Conservation (phyloP, 2,797 vertebrate species). For the Urophycis tenuis region DNA sequence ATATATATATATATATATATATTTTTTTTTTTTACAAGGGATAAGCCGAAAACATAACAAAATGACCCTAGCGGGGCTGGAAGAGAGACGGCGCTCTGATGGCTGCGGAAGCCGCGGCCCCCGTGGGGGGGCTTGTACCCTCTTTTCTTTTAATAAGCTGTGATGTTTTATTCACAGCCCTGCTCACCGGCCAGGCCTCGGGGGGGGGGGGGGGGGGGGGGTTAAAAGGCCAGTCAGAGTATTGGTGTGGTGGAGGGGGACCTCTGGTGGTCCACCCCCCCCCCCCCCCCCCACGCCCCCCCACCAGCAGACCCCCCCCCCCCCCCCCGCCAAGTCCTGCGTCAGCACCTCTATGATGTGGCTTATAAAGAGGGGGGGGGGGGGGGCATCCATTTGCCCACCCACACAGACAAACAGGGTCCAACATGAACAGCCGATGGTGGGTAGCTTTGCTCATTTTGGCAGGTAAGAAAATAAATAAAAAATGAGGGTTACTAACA, state of each 20-base stretch:
- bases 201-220: conserved; percentile 5
- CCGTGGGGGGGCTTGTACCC: background rate
- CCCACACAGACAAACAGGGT: background rate
- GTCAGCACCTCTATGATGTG: background rate
- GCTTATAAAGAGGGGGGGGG: background rate
- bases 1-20: too few relatives aligned
- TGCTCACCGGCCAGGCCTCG: conserved; percentile 13
- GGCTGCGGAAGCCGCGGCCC: background rate
- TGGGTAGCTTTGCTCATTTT: background rate
- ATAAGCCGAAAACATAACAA: background rate
- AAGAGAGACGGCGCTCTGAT: background rate
- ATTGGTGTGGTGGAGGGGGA: background rate
- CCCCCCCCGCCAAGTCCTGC: background rate
- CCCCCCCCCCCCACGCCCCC: background rate
- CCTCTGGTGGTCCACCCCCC: background rate
- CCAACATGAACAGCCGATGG: background rate
- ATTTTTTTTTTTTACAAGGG: background rate
- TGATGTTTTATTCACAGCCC: conserved; percentile 28
- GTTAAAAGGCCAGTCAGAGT: conserved; percentile 7
- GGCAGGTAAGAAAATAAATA: background rate
- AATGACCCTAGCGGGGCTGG: background rate
- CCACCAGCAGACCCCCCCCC: background rate
- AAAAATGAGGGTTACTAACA: background rate
- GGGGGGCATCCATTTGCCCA: background rate
- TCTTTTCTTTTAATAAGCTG: background rate